phyloP scores from a whole-genome alignment of 2,888 invertebrate species.

The Calephelis perditalis region DNA sequence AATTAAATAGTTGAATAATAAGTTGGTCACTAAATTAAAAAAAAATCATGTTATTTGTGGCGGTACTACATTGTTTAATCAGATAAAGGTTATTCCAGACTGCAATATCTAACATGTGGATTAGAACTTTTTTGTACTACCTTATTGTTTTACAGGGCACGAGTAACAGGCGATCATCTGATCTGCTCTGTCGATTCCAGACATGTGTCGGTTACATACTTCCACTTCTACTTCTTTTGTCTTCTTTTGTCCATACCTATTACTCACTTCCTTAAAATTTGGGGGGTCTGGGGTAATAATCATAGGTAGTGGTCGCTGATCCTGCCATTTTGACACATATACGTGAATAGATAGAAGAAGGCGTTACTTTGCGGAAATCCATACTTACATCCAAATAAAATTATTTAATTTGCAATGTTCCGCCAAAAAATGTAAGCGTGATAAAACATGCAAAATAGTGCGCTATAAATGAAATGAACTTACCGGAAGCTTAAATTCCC shows the following conservation, averaged over 20 bases:
- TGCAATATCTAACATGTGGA: neutral
- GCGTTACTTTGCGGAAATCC: too few species aligned
- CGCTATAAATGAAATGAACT: too few species aligned
- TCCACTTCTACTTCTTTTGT: neutral
- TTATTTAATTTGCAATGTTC: too few species aligned
- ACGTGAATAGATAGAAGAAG: too few species aligned
- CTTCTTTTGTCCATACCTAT: conserved; percentile 4
- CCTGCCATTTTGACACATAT: conserved; percentile 3
- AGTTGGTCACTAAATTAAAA: conserved; percentile 3
- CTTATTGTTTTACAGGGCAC: neutral
- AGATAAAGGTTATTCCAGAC: neutral
- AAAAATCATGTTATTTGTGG: conserved; percentile 5
- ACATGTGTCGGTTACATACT: conserved; percentile 1
- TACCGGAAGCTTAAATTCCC: too few species aligned
- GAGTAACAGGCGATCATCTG: conserved; percentile 1
- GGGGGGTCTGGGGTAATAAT: neutral
- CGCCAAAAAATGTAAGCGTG: too few species aligned
- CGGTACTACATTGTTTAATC: neutral
- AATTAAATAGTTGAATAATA: neutral
- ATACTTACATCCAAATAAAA: too few species aligned
- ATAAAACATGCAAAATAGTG: too few species aligned
- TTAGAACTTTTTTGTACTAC: neutral
- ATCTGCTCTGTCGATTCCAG: conserved; percentile 1
- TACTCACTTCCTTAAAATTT: neutral
- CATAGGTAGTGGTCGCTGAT: conserved; percentile 4